A percentile compares a stretch with the other conserved stretches of the same genome.
phyloP scores from a whole-genome alignment of 2,888 invertebrate species.

The Pseudococcus longispinus region DNA sequence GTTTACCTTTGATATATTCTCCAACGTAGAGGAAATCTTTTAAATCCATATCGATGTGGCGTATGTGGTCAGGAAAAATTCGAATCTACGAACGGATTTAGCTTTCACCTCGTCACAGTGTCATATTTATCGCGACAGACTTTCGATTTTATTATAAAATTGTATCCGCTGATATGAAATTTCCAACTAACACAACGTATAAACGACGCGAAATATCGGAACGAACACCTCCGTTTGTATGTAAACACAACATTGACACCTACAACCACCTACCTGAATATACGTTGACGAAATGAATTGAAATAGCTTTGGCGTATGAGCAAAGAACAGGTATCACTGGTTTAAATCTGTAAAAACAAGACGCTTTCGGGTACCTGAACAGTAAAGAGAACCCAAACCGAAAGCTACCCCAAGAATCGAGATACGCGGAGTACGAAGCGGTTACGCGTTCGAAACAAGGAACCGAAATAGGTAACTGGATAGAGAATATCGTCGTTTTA shows the following conservation, averaged over 20 bases:
- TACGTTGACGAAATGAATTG: background rate
- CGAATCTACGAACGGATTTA: background rate
- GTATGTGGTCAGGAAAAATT: background rate
- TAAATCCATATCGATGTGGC: slow-evolving; percentile 21
- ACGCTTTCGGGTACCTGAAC: background rate
- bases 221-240: slow-evolving; percentile 39
- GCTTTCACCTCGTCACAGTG: background rate
- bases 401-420: background rate
- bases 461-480: background rate
- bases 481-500: background rate
- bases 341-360: slow-evolving; percentile 32
- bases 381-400: background rate
- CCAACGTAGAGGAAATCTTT: slow-evolving; percentile 49
- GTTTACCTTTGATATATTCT: slow-evolving; percentile 47
- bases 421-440: background rate
- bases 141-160: slow-evolving; percentile 35
- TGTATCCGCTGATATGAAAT: background rate
- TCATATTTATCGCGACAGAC: background rate
- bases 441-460: background rate
- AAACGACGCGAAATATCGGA: background rate
- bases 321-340: slow-evolving; percentile 36
- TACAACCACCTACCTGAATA: slow-evolving; percentile 44
- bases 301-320: background rate
- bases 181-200: background rate
- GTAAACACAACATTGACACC: slow-evolving; percentile 28